A percentile compares a stretch with the other conserved stretches of the same genome.
Conservation (phyloP, 2,113 vertebrate species). For the Hydrochoerus hydrochaeris region DNA sequence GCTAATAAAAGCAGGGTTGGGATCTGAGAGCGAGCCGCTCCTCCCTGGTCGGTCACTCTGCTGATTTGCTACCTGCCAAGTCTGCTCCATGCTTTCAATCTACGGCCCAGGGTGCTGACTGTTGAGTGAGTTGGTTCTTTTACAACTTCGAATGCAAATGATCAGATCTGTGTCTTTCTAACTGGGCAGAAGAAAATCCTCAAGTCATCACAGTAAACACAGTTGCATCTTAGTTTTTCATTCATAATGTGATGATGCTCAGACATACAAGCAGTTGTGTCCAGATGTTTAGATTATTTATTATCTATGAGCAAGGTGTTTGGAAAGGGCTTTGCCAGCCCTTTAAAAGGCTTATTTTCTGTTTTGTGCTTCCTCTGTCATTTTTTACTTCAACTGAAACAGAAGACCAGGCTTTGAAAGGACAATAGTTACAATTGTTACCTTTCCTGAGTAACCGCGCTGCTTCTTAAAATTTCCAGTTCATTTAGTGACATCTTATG, state of each 20-base stretch:
- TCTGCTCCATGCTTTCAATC: background rate
- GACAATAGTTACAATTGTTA: constrained; percentile 77
- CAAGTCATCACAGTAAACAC: background rate
- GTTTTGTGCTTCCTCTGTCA: background rate
- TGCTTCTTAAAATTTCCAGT: constrained; percentile 89
- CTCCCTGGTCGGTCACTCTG: background rate
- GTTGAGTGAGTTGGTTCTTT: background rate
- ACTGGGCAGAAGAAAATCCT: background rate
- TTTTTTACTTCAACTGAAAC: background rate
- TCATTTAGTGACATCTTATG: constrained; percentile 90
- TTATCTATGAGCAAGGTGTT: background rate
- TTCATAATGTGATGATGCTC: background rate
- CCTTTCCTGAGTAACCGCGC: constrained; percentile 89
- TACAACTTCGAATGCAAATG: background rate
- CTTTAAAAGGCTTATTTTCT: background rate
- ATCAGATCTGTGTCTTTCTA: background rate
- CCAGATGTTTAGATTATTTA: background rate
- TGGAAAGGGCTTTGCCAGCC: background rate
- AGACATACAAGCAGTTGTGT: background rate
- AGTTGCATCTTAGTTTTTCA: constrained; percentile 5
- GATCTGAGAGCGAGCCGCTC: background rate
- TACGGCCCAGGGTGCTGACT: background rate
- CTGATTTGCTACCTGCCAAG: background rate
- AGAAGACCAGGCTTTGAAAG: constrained; percentile 31
- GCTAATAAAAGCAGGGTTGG: background rate